phyloP scores from a whole-genome alignment of 2,113 vertebrate species.

The Cinclus mexicanus region DNA sequence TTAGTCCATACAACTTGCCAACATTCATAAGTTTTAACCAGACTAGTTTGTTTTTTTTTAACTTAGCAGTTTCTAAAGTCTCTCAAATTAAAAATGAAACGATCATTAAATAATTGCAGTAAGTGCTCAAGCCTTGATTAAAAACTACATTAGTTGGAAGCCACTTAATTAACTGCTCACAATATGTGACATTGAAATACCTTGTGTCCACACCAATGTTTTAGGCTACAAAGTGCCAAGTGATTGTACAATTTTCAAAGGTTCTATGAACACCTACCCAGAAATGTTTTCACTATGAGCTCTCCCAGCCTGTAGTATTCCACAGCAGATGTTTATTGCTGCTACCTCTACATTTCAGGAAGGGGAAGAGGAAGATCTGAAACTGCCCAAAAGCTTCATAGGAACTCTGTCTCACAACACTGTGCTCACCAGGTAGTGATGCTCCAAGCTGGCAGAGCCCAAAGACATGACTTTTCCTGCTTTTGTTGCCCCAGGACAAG shows the following conservation, averaged over 20 bases:
- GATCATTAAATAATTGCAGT: neutral
- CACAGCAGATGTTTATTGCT: neutral
- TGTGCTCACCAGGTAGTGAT: slow-evolving; percentile 71
- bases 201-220: neutral
- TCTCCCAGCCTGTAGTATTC: neutral
- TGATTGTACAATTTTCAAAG: neutral
- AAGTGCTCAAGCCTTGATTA: neutral
- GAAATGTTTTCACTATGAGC: accelerated
- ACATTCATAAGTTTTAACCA: neutral
- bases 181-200: neutral
- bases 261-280: neutral
- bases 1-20: neutral
- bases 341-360: neutral
- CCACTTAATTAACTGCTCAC: neutral
- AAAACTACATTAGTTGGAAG: neutral
- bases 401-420: neutral
- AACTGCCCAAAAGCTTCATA: neutral
- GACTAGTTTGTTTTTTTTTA: neutral
- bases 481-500: slow-evolving; percentile 59
- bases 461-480: slow-evolving; percentile 66
- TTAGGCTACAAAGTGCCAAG: neutral
- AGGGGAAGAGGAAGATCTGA: neutral
- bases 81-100: neutral
- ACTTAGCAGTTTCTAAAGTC: neutral
- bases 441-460: slow-evolving; percentile 65